Evolutionary conservation across 2,797 vertebrate species (phyloP).

Genomic region (Brachyalestes nurse): DNA sequence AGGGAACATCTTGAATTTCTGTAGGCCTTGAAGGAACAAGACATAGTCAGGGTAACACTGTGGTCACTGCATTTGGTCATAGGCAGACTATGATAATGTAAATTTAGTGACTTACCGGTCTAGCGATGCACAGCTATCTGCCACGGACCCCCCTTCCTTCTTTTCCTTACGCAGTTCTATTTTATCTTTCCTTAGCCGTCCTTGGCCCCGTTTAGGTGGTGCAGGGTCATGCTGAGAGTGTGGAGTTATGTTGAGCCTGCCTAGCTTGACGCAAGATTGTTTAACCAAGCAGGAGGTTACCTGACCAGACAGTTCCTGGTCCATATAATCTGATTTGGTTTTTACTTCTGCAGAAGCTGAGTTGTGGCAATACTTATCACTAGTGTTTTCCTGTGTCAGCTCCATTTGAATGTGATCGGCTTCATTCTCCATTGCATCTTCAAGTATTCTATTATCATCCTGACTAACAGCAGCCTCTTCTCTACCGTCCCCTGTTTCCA

Average conservation of each 20-base stretch:
- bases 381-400: background rate
- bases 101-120: constrained; percentile 21
- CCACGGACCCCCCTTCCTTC: background rate
- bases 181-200: constrained; percentile 1
- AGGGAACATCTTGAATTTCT: constrained; percentile 12
- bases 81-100: background rate
- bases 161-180: background rate
- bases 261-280: constrained; percentile 39
- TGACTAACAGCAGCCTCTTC: background rate
- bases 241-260: constrained; percentile 51
- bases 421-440: background rate
- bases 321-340: background rate
- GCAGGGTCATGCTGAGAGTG: constrained; percentile 24
- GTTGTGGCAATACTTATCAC: no score
- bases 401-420: background rate
- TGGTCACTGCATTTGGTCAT: background rate
- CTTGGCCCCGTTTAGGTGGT: constrained; percentile 3
- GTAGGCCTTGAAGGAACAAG: background rate
- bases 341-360: background rate
- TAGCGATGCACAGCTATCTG: background rate
- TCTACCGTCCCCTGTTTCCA: background rate
- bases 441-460: background rate
- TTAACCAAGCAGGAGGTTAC: background rate
- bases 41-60: background rate
- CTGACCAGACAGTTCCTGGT: background rate